Evolutionary conservation across 2,888 invertebrate genomes (phyloP).

Genomic region (Anoncus sp.): DNA sequence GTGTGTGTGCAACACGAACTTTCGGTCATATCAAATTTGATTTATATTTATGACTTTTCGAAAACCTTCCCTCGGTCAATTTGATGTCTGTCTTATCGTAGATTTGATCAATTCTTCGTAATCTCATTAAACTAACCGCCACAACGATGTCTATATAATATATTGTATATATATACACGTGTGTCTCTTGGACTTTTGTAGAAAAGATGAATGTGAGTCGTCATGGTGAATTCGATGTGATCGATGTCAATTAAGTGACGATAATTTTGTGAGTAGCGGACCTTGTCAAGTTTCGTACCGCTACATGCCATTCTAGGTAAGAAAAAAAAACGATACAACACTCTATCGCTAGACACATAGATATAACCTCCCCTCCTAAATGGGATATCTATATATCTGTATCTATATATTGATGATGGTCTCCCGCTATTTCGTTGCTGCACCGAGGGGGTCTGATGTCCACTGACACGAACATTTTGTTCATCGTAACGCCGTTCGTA

Average conservation of each 20-base stretch:
- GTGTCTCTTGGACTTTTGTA: not conserved
- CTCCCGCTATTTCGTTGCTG: constrained; percentile 42
- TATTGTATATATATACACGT: too few species aligned
- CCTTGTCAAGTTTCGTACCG: constrained; percentile 48
- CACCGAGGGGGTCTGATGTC: constrained; percentile 72
- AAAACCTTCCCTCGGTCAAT: constrained; percentile 3
- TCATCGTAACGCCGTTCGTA: constrained; percentile 63
- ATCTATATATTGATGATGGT: too few species aligned
- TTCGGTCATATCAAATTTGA: not conserved
- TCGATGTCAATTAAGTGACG: constrained; percentile 62
- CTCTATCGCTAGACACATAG: constrained; percentile 6
- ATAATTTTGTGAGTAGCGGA: constrained; percentile 55
- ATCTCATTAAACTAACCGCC: constrained; percentile 13
- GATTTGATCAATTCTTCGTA: constrained; percentile 24
- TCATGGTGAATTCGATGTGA: constrained; percentile 45
- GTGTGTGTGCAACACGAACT: constrained; percentile 12
- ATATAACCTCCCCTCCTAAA: constrained; percentile 1
- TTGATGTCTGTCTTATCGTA: constrained; percentile 25
- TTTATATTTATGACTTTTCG: constrained; percentile 34
- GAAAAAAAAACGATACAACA: constrained; percentile 1
- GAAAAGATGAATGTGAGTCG: constrained; percentile 37
- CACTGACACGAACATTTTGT: constrained; percentile 75
- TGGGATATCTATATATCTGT: constrained; percentile 2
- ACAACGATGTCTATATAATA: constrained; percentile 21
- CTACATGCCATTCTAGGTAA: constrained; percentile 38